Conservation (phyloP, 2,888 invertebrate species). For the Epistrophella euchroma region DNA sequence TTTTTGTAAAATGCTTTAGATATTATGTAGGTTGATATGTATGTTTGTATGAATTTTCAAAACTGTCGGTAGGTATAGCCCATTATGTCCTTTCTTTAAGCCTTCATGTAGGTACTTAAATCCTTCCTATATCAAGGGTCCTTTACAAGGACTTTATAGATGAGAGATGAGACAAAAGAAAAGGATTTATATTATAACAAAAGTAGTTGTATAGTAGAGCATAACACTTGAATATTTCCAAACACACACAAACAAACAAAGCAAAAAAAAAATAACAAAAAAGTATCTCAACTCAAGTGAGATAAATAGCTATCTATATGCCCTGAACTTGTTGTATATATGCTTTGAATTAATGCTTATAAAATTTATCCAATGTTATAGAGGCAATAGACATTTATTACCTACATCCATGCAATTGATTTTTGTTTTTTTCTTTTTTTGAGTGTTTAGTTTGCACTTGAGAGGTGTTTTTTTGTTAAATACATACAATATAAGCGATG, state of each 20-base stretch:
- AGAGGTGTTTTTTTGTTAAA: neutral
- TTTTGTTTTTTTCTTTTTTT: conserved; percentile 1
- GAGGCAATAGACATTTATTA: neutral
- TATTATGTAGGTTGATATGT: neutral
- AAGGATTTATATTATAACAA: neutral
- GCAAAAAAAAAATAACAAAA: conserved; percentile 28
- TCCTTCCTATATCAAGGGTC: conserved; percentile 58
- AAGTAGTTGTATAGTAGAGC: neutral
- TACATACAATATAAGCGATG: neutral
- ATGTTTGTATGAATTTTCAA: conserved; percentile 7
- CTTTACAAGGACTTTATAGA: conserved; percentile 34
- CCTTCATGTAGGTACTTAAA: conserved; percentile 55
- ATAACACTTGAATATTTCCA: conserved; percentile 30
- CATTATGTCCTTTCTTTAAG: conserved; percentile 66
- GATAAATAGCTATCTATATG: conserved; percentile 48
- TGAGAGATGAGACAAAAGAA: neutral
- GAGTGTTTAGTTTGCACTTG: conserved; percentile 38
- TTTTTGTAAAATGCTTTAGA: conserved; percentile 21
- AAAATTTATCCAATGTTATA: conserved; percentile 38
- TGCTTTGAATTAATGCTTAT: conserved; percentile 31
- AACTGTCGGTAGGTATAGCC: conserved; percentile 32
- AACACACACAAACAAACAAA: conserved; percentile 20
- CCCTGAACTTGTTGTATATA: neutral
- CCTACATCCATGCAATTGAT: conserved; percentile 49
- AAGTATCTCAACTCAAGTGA: conserved; percentile 66